Percentiles rank a stretch among this genome's conserved stretches.
phyloP scores from a whole-genome alignment of 2,113 vertebrate species.

The Chaetodon trifascialis region DNA sequence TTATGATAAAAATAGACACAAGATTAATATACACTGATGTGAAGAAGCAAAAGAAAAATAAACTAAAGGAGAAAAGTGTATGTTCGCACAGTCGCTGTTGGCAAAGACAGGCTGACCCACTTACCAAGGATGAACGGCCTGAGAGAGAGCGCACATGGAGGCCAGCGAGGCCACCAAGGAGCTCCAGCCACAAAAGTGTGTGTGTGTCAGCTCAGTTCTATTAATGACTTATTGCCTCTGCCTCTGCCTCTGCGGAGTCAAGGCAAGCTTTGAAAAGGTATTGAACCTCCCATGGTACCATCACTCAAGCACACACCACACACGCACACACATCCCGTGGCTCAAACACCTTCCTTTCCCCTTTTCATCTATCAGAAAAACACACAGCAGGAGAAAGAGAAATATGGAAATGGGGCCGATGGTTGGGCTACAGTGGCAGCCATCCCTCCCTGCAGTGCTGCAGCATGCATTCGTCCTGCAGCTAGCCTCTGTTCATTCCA shows the following conservation, averaged over 20 bases:
- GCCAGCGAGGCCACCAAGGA: constrained; percentile 63
- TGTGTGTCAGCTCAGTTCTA: constrained; percentile 28
- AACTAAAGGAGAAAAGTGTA: constrained; percentile 20
- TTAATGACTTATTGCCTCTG: constrained; percentile 56
- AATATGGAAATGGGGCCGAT: constrained; percentile 45
- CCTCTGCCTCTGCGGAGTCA: constrained; percentile 37
- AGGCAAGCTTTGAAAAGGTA: constrained; percentile 41
- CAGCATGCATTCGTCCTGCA: not conserved
- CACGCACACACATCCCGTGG: constrained; percentile 6
- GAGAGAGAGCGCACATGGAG: constrained; percentile 47
- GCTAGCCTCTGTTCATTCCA: not conserved
- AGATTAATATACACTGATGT: constrained; percentile 1
- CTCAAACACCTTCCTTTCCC: constrained; percentile 2
- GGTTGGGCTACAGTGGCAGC: constrained; percentile 15
- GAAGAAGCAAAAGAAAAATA: not conserved
- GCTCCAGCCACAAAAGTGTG: constrained; percentile 29
- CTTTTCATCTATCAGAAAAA: constrained; percentile 48
- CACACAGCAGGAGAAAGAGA: constrained; percentile 31
- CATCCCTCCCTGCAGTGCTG: not conserved
- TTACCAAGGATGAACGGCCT: constrained; percentile 71
- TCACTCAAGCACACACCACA: constrained; percentile 23
- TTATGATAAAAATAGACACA: constrained; percentile 17
- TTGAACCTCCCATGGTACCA: constrained; percentile 42
- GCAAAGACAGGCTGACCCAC: constrained; percentile 80
- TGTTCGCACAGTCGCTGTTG: constrained; percentile 50